A percentile compares a stretch with the other conserved stretches of the same genome.
These are phyloP conservation scores for Eupithecia pulchellata DNA, from an alignment of 2,888 invertebrate species.

Conservation along the genomic window DNA sequence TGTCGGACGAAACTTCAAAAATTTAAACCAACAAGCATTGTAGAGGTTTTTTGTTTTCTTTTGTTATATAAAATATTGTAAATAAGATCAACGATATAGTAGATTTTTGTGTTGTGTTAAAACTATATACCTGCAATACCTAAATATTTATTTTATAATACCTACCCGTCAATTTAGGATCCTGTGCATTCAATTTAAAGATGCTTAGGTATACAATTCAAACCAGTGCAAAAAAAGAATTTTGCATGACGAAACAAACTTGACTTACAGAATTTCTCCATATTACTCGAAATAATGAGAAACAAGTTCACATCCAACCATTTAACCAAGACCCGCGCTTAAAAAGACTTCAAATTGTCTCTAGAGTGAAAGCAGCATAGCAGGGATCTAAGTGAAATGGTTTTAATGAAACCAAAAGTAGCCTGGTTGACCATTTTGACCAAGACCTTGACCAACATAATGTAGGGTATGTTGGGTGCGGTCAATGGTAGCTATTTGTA, in stretches of 20 bases:
- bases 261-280: slow-evolving; percentile 19
- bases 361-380: not conserved
- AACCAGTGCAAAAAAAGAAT: slow-evolving; percentile 19
- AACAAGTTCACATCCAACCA: slow-evolving; percentile 42
- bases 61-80: too few relatives aligned
- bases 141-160: not conserved
- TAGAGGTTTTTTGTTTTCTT: too few relatives aligned
- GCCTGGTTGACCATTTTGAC: slow-evolving; percentile 59
- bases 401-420: slow-evolving; percentile 55
- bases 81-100: too few relatives aligned
- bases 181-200: slow-evolving; percentile 12
- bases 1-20: too few relatives aligned
- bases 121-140: not conserved
- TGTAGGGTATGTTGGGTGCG: slow-evolving; percentile 52
- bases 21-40: too few relatives aligned
- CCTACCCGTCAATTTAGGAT: not conserved
- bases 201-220: slow-evolving; percentile 7
- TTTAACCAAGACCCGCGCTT: slow-evolving; percentile 32
- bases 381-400: slow-evolving; percentile 14
- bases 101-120: too few relatives aligned
- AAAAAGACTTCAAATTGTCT: slow-evolving; percentile 8
- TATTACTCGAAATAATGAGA: slow-evolving; percentile 32
- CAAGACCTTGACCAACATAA: slow-evolving; percentile 72
- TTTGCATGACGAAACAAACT: slow-evolving; percentile 31
- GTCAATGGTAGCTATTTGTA: slow-evolving; percentile 47